Conservation (phyloP, 2,888 invertebrate species). For the Campoplex capitator region DNA sequence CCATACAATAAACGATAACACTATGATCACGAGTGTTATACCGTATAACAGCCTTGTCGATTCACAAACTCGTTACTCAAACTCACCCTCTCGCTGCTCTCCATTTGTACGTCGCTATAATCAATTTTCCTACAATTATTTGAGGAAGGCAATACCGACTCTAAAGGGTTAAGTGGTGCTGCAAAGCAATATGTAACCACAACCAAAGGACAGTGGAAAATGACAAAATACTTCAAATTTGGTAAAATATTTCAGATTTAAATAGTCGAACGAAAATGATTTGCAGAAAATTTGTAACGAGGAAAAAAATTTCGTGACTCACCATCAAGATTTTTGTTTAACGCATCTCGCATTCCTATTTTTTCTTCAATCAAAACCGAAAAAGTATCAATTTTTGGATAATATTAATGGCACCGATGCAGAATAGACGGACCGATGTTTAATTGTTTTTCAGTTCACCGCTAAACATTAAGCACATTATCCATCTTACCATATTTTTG, state of each 20-base stretch:
- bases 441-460: too few species aligned
- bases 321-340: not conserved
- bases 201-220: not conserved
- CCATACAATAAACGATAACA: slow-evolving; percentile 55
- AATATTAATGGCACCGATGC: too few species aligned
- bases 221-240: not conserved
- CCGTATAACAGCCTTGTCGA: slow-evolving; percentile 39
- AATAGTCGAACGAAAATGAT: not conserved
- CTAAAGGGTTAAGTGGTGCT: not conserved
- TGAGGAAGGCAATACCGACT: not conserved
- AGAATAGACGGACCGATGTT: too few species aligned
- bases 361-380: not conserved
- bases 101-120: not conserved
- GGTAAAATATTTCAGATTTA: not conserved
- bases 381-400: too few species aligned
- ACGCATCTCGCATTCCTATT: not conserved
- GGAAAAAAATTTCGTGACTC: not conserved
- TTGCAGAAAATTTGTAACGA: not conserved
- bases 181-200: not conserved
- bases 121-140: slow-evolving; percentile 7
- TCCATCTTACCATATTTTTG: not conserved
- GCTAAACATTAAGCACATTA: not conserved
- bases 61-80: slow-evolving; percentile 34
- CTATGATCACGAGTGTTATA: slow-evolving; percentile 31
- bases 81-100: not conserved